Percentiles rank a stretch among this genome's conserved stretches.
These are phyloP conservation scores for Mola mola DNA, from an alignment of 2,113 vertebrate species.

Conservation along the genomic window DNA sequence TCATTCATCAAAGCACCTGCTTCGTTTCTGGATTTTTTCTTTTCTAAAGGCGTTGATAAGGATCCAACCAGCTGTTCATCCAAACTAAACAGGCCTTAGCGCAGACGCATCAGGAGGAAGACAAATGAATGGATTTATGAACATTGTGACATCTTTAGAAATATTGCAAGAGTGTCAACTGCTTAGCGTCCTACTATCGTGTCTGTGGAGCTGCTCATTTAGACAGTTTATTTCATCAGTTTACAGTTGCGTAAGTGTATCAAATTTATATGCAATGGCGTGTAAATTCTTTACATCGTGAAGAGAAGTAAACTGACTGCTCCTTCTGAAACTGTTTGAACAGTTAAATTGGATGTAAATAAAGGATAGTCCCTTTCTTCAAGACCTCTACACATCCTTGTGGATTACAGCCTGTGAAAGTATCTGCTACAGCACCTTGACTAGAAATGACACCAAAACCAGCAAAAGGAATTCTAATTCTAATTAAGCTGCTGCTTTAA, in stretches of 20 bases:
- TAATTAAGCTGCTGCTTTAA: no score
- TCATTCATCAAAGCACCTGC: conserved; percentile 14
- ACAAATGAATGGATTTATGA: neutral
- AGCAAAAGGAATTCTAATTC: no score
- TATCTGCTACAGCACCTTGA: neutral
- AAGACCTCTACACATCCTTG: neutral
- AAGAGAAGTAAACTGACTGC: neutral
- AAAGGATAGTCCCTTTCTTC: neutral
- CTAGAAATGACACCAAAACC: neutral
- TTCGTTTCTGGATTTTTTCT: neutral
- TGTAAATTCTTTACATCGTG: no score
- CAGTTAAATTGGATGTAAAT: neutral
- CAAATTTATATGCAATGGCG: neutral
- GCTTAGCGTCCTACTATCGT: neutral
- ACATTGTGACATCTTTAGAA: no score
- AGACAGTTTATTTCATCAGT: neutral
- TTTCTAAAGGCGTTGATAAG: conserved; percentile 5
- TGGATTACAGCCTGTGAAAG: neutral
- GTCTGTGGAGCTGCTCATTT: neutral
- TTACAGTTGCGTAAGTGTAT: neutral
- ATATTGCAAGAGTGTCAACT: no score
- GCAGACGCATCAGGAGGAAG: neutral
- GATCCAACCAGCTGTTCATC: conserved; percentile 18
- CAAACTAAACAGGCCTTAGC: neutral
- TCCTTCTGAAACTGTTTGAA: neutral